phyloP scores from a whole-genome alignment of 1,140 invertebrate genomes.

The Neodiprion fabricii region DNA sequence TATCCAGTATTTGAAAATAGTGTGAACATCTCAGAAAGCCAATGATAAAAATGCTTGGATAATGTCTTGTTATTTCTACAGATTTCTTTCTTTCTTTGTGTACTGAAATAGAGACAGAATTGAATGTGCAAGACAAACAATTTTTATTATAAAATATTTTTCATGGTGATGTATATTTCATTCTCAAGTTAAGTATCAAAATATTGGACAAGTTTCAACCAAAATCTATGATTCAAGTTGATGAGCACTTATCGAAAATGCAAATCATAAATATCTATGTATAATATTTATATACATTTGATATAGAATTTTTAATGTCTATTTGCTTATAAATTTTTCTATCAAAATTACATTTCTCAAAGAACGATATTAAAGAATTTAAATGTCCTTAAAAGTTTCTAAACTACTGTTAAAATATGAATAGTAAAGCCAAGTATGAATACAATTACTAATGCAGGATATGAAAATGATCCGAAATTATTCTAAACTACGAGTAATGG shows the following conservation, averaged over 20 bases:
- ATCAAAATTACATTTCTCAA: background rate
- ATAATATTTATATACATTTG: constrained; percentile 4
- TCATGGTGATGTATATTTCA: no score
- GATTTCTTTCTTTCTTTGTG: no score
- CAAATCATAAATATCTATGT: background rate
- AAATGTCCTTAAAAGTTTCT: no score
- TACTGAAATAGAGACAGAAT: no score
- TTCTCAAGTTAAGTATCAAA: background rate
- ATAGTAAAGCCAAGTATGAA: background rate
- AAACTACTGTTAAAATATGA: no score
- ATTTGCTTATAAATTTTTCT: no score
- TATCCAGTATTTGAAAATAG: no score
- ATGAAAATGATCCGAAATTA: background rate
- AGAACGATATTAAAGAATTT: background rate
- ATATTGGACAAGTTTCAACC: background rate
- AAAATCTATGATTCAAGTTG: background rate
- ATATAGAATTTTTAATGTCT: background rate
- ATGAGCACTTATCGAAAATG: background rate
- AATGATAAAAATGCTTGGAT: no score
- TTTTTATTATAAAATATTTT: no score
- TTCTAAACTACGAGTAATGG: background rate
- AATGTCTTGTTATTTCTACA: no score
- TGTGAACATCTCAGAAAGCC: no score
- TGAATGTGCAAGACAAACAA: no score
- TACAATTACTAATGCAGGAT: background rate